Evolutionary conservation across 2,113 vertebrate species (phyloP), one percentile per base, ranked within the genome.

Genomic region (Hucho hucho): DNA sequence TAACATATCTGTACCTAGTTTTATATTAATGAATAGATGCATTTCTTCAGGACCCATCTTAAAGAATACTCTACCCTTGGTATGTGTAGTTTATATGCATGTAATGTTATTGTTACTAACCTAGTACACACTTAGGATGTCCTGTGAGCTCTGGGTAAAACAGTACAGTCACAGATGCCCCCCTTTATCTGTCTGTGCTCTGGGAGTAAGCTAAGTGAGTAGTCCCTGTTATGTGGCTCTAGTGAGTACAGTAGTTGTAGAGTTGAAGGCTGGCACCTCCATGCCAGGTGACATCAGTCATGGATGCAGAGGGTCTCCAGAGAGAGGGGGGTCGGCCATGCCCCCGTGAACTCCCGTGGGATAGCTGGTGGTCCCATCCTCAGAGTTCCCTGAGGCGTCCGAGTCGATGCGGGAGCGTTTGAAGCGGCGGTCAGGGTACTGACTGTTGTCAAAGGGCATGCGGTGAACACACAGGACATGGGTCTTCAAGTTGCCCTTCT

Each of bases 401-500:
- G 89, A 87, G 84, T 97, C 95, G 0, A 93, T 83, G 47, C 94
- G 92, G 85, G 95, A 96, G 78, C 96, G 95, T 80, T 98, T 98
- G 93, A 98, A 98, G 86, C 96, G 94, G 32, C 96, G 95, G 82
- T 98, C 96, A 0, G 97, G 96, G 69, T 97, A 98, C 91, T 95
- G 95, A 91, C 94, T 97, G 93, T 98, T 99, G 94, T 99, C 96
- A 22, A 98, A 99, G 86, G 97, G 96, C 95, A 96, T 96, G 77
- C 95, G 95, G 89, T 99, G 97, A 76, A 99, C 96, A 16, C 96
- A 98, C 75, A 98, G 92, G 63, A 98, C 96, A 0, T 97, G 97
- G 72, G 96, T 97, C 94, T 99, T 98, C 91, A 99, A 92, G 84
- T 98, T 99, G 79, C 96, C 97, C 90, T 98, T 98, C 93, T 98